Evolutionary conservation across 2,888 invertebrate species (phyloP).

Genomic region (Melolontha melolontha): DNA sequence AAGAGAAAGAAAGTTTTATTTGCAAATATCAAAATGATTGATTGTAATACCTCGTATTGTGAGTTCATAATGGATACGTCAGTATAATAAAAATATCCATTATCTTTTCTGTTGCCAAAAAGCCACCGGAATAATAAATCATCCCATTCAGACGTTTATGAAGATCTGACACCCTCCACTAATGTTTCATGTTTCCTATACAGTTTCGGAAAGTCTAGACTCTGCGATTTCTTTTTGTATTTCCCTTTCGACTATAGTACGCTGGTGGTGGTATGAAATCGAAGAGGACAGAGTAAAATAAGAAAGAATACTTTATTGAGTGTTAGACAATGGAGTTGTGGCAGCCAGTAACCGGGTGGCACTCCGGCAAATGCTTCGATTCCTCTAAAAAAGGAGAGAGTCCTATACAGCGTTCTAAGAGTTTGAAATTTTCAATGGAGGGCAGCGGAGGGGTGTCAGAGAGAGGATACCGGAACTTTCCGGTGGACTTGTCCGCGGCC

Average conservation of each 20-base stretch:
- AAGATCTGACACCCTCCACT: constrained; percentile 60
- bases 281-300: background rate
- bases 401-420: too few relatives aligned
- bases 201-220: constrained; percentile 37
- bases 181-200: constrained; percentile 56
- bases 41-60: constrained; percentile 50
- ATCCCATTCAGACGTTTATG: constrained; percentile 60
- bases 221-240: constrained; percentile 12
- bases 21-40: constrained; percentile 48
- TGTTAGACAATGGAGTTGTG: constrained; percentile 5
- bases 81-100: constrained; percentile 62
- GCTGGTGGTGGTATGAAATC: too few relatives aligned
- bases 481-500: constrained; percentile 8
- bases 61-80: constrained; percentile 58
- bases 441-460: background rate
- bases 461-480: background rate
- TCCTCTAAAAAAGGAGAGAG: too few relatives aligned
- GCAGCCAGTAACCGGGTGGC: too few relatives aligned
- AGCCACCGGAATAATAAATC: constrained; percentile 60
- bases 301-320: constrained; percentile 8
- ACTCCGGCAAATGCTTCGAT: too few relatives aligned
- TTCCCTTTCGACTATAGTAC: background rate
- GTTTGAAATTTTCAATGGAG: too few relatives aligned
- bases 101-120: constrained; percentile 59
- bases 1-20: constrained; percentile 16